These are phyloP conservation scores for Ceyx margarethae DNA, from an alignment of 2,113 vertebrate genomes.

Conservation along the genomic window DNA sequence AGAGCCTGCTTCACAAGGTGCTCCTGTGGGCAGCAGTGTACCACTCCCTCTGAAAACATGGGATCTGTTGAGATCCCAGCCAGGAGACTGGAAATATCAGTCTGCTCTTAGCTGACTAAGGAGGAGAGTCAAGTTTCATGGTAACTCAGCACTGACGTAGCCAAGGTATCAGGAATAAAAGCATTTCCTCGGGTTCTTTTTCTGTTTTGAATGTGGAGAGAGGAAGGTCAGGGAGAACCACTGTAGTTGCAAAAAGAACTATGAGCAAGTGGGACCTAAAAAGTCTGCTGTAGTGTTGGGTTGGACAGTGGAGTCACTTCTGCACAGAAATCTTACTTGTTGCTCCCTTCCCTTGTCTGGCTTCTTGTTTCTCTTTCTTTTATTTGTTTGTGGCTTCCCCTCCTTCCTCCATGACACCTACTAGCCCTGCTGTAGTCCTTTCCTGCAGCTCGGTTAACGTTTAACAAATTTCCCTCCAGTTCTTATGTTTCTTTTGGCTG, in stretches of 20 bases:
- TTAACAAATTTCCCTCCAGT: slow-evolving; percentile 70
- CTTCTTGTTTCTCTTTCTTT: not conserved
- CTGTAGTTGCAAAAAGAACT: not conserved
- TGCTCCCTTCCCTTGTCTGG: not conserved
- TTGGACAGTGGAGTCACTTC: not conserved
- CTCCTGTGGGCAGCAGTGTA: not conserved
- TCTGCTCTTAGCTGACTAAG: not conserved
- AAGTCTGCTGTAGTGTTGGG: not conserved
- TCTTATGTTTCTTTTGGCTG: slow-evolving; percentile 73
- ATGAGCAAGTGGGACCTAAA: not conserved
- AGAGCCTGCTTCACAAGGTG: not conserved
- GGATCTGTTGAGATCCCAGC: not conserved
- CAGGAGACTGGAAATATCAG: not conserved
- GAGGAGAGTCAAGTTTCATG: not conserved
- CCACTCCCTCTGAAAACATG: not conserved
- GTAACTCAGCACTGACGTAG: not conserved
- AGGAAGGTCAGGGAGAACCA: not conserved
- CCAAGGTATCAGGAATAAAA: not conserved
- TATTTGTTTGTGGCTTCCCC: not conserved
- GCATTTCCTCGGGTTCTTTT: not conserved
- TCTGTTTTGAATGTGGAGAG: not conserved
- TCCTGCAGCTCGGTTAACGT: slow-evolving; percentile 64
- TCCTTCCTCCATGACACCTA: not conserved
- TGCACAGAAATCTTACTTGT: not conserved
- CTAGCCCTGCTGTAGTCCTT: slow-evolving; percentile 24